A percentile compares a stretch with the other conserved stretches of the same genome.
Evolutionary conservation across 2,797 vertebrate species (phyloP).

Genomic region (Urocyon cinereoargenteus): DNA sequence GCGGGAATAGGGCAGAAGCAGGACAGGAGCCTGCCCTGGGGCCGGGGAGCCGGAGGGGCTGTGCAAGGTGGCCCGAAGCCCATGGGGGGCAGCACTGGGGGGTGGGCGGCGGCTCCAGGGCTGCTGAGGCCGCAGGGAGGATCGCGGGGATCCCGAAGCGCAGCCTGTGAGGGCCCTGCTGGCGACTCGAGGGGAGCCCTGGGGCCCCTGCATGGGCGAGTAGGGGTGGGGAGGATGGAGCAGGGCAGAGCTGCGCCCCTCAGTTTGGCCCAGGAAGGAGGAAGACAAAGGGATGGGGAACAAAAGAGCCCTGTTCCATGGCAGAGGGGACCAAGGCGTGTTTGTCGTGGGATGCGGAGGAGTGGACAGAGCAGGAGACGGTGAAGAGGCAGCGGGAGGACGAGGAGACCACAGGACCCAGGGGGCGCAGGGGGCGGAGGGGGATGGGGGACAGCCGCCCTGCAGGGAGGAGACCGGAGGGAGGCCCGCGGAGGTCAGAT

Average conservation of each 20-base stretch:
- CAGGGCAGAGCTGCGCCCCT: too few species aligned
- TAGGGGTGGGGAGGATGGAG: accelerated
- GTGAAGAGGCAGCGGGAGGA: accelerated
- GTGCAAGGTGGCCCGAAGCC: background rate
- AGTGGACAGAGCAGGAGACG: background rate
- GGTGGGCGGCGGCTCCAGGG: background rate
- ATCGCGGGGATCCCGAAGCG: accelerated
- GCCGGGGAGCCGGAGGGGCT: background rate
- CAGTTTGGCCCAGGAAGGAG: background rate
- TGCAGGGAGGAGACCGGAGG: background rate
- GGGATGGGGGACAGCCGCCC: accelerated
- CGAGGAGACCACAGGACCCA: background rate
- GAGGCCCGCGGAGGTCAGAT: background rate
- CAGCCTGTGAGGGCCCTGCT: too few species aligned
- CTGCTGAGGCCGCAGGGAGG: background rate
- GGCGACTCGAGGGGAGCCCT: background rate
- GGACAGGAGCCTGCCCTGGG: background rate
- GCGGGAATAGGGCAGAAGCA: background rate
- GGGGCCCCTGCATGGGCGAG: background rate
- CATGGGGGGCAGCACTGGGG: accelerated
- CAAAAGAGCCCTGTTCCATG: background rate
- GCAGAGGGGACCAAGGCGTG: background rate
- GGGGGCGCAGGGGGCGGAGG: too few species aligned
- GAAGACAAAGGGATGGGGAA: background rate
- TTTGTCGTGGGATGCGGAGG: background rate